Evolutionary conservation across 2,888 invertebrate species (phyloP).

Genomic region (Blastobasis adustella): DNA sequence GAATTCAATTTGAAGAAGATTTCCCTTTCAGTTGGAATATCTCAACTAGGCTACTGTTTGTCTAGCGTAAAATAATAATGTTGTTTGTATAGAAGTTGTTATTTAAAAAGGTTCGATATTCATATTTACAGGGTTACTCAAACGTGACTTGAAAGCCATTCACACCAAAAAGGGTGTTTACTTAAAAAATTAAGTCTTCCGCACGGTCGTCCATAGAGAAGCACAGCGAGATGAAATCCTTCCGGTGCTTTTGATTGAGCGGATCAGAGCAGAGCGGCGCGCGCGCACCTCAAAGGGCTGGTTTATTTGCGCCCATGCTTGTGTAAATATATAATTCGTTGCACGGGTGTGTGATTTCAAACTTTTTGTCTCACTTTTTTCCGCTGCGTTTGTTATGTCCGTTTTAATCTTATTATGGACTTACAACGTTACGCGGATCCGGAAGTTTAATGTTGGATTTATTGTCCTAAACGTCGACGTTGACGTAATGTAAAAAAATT

Average conservation of each 20-base stretch:
- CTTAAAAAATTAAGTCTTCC: conserved; percentile 36
- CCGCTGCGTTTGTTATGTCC: conserved; percentile 28
- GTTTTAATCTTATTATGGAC: conserved; percentile 45
- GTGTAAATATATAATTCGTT: conserved; percentile 56
- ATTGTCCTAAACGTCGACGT: too few species aligned
- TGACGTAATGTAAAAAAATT: too few species aligned
- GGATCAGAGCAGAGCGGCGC: conserved; percentile 35
- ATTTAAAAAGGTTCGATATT: neutral
- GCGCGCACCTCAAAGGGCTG: conserved; percentile 48
- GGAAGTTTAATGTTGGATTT: conserved; percentile 19
- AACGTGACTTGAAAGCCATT: conserved; percentile 6
- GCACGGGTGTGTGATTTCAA: conserved; percentile 45
- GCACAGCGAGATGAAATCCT: conserved; percentile 43
- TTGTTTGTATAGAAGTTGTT: too few species aligned
- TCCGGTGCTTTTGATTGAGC: conserved; percentile 57
- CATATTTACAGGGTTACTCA: neutral
- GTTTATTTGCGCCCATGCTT: conserved; percentile 46
- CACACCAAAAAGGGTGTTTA: conserved; percentile 27
- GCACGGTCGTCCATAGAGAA: conserved; percentile 22
- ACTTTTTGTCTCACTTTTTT: conserved; percentile 40
- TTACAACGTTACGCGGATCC: conserved; percentile 24
- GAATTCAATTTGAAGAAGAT: neutral
- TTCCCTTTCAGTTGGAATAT: neutral
- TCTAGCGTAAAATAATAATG: too few species aligned
- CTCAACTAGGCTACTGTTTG: too few species aligned